These are phyloP conservation scores for Hippocampus zosterae DNA, from an alignment of 2,113 vertebrate genomes.

Conservation along the genomic window DNA sequence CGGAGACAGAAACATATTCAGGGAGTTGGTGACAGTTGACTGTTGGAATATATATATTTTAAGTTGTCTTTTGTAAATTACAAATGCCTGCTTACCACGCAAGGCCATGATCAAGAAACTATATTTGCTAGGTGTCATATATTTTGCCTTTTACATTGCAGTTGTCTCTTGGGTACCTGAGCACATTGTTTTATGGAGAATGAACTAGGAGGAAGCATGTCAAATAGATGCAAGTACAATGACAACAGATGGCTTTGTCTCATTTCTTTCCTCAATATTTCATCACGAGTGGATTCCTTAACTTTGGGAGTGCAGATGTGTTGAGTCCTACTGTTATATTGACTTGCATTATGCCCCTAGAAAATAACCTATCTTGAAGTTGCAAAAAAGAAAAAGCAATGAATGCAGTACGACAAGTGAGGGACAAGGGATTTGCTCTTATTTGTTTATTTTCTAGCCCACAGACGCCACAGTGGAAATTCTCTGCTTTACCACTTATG, in stretches of 20 bases:
- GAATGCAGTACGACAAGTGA: background rate
- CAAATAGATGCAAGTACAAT: background rate
- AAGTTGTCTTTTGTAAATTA: background rate
- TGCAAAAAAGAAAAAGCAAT: background rate
- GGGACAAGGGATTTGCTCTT: background rate
- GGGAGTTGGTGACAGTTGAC: background rate
- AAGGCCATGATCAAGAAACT: background rate
- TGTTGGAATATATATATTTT: background rate
- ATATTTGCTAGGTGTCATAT: background rate
- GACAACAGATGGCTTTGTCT: background rate
- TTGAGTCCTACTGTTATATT: background rate
- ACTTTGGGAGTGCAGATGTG: background rate
- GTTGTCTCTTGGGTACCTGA: background rate
- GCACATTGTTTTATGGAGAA: background rate
- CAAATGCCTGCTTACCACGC: background rate
- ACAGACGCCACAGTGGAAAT: background rate
- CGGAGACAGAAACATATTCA: background rate
- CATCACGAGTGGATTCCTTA: background rate
- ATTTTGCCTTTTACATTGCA: too few relatives aligned
- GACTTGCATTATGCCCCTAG: background rate
- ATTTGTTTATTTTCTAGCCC: background rate
- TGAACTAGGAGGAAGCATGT: background rate
- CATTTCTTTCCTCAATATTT: background rate
- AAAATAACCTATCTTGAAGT: background rate
- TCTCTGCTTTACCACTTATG: background rate